Conservation (phyloP, 2,113 vertebrate species). For the Vulpes ferrilata region DNA sequence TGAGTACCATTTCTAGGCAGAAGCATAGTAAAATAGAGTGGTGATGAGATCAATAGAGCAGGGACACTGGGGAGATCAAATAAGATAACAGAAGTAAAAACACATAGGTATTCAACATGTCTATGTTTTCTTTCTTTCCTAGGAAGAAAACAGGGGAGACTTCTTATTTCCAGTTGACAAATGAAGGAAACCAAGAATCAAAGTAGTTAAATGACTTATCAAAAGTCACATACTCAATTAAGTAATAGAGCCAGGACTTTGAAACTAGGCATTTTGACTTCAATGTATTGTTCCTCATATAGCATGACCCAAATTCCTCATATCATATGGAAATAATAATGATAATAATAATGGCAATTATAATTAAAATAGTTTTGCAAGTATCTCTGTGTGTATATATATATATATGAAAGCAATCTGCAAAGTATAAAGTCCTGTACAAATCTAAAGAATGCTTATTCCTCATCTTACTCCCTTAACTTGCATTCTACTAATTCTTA, state of each 20-base stretch:
- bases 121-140: background rate
- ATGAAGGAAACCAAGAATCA: background rate
- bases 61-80: background rate
- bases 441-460: background rate
- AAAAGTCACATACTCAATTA: background rate
- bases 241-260: background rate
- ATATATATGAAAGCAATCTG: background rate
- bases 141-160: background rate
- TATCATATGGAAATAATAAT: constrained; percentile 1
- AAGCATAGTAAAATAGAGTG: background rate
- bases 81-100: background rate
- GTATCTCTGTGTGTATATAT: background rate
- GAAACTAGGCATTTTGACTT: background rate
- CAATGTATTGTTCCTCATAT: background rate
- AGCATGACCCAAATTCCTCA: background rate
- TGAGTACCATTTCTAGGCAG: constrained; percentile 13
- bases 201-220: background rate
- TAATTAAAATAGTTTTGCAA: background rate
- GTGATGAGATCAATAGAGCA: background rate
- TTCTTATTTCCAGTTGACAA: background rate
- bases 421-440: background rate
- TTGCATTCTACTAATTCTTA: constrained; percentile 8
- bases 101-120: background rate
- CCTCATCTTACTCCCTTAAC: background rate
- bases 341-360: background rate